A percentile compares a stretch with the other conserved stretches of the same genome.
These are phyloP conservation scores for Plusia festucae DNA, from an alignment of 2,888 invertebrate species.

Conservation along the genomic window DNA sequence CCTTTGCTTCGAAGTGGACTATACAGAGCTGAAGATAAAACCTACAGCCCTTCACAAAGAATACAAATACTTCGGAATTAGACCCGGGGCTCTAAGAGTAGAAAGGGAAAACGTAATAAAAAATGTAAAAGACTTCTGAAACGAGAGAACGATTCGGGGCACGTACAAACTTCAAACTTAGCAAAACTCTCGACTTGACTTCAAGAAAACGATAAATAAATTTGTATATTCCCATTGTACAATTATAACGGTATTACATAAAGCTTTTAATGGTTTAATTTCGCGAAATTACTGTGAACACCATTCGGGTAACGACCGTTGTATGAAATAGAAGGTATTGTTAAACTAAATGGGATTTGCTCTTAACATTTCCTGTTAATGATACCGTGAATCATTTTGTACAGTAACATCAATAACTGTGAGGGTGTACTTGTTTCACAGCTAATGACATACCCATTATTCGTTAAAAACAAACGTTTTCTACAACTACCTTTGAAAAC, in stretches of 20 bases:
- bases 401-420: constrained; percentile 13
- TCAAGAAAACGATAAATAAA: constrained; percentile 40
- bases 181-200: constrained; percentile 24
- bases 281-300: constrained; percentile 35
- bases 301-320: constrained; percentile 19
- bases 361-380: constrained; percentile 27
- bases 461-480: constrained; percentile 18
- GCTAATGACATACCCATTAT: constrained; percentile 13
- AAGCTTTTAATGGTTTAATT: constrained; percentile 25
- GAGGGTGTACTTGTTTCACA: constrained; percentile 16
- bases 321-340: constrained; percentile 30
- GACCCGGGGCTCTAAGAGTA: constrained; percentile 17
- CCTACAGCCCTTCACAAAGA: constrained; percentile 14
- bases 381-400: constrained; percentile 24
- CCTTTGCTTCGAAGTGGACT: background rate
- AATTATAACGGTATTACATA: constrained; percentile 22
- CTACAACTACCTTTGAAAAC: constrained; percentile 16
- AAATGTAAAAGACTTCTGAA: constrained; percentile 45
- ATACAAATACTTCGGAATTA: constrained; percentile 28
- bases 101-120: constrained; percentile 49
- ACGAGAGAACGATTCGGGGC: constrained; percentile 36
- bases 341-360: constrained; percentile 27
- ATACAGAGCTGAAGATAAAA: constrained; percentile 14
- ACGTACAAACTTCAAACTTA: constrained; percentile 33
- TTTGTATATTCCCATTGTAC: constrained; percentile 46